phyloP scores from a whole-genome alignment of 2,113 vertebrate species.

The Choloepus hoffmanni region DNA sequence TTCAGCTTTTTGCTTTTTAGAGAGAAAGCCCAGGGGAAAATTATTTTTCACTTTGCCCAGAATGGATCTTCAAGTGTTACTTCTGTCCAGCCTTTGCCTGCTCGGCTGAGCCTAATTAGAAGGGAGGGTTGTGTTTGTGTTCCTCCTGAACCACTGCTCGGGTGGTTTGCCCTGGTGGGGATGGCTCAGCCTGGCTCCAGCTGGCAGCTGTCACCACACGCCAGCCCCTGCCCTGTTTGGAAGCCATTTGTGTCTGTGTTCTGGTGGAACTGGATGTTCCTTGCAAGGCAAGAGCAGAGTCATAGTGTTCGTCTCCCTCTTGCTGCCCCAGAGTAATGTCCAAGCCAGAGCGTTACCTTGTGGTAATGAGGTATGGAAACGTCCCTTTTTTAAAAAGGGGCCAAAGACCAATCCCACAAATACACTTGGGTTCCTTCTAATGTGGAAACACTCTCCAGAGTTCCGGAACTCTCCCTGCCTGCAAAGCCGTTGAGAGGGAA shows the following conservation, averaged over 20 bases:
- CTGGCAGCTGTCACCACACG: background rate
- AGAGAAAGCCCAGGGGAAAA: background rate
- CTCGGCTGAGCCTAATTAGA: background rate
- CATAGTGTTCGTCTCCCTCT: background rate
- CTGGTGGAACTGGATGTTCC: background rate
- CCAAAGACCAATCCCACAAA: background rate
- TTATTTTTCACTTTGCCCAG: background rate
- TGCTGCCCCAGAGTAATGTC: background rate
- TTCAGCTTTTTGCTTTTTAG: background rate
- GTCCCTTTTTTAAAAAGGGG: background rate
- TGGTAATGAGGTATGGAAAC: no score
- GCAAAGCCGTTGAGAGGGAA: background rate
- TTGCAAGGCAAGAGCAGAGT: background rate
- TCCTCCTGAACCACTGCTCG: background rate
- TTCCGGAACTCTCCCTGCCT: background rate
- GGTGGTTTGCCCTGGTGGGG: background rate
- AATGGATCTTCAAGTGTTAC: background rate
- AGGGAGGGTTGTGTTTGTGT: accelerated
- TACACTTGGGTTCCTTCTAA: background rate
- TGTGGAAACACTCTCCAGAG: accelerated
- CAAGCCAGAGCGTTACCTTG: no score
- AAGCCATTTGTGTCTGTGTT: background rate
- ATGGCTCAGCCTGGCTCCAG: background rate
- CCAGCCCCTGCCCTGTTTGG: background rate
- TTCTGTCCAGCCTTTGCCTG: background rate